These are phyloP conservation scores for Melanotaenia pygmaea DNA, from an alignment of 2,797 vertebrate species.

Conservation along the genomic window DNA sequence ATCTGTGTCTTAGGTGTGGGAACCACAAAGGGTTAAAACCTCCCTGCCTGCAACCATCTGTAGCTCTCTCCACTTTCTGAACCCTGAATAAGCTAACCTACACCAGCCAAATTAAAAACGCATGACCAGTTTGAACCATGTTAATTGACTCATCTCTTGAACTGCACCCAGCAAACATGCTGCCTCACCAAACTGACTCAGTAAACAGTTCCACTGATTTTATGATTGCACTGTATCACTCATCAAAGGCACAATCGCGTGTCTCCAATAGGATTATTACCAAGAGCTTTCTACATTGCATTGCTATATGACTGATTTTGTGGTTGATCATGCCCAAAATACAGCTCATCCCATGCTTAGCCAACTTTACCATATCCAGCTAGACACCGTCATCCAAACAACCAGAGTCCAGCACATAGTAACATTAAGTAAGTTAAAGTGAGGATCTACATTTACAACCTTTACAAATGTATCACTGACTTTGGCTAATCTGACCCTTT, in stretches of 20 bases:
- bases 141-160: slow-evolving; percentile 63
- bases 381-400: not conserved
- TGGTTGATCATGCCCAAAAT: slow-evolving; percentile 10
- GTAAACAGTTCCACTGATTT: slow-evolving; percentile 35
- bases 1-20: slow-evolving; percentile 57
- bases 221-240: slow-evolving; percentile 17
- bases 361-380: not conserved
- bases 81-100: slow-evolving; percentile 40
- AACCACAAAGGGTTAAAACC: slow-evolving; percentile 71
- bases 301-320: slow-evolving; percentile 15
- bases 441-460: not conserved
- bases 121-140: slow-evolving; percentile 47
- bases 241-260: slow-evolving; percentile 15
- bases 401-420: not conserved
- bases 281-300: slow-evolving; percentile 1
- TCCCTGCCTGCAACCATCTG: slow-evolving; percentile 70
- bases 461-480: not conserved
- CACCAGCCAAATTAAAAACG: slow-evolving; percentile 50
- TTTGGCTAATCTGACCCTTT: not conserved
- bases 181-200: slow-evolving; percentile 54
- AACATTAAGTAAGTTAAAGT: not conserved
- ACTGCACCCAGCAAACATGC: slow-evolving; percentile 44
- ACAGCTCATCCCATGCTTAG: not conserved
- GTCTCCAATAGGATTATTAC: slow-evolving; percentile 1
- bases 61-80: slow-evolving; percentile 39